Conservation (phyloP, 2,888 invertebrate species). For the Ethmia dodecea region DNA sequence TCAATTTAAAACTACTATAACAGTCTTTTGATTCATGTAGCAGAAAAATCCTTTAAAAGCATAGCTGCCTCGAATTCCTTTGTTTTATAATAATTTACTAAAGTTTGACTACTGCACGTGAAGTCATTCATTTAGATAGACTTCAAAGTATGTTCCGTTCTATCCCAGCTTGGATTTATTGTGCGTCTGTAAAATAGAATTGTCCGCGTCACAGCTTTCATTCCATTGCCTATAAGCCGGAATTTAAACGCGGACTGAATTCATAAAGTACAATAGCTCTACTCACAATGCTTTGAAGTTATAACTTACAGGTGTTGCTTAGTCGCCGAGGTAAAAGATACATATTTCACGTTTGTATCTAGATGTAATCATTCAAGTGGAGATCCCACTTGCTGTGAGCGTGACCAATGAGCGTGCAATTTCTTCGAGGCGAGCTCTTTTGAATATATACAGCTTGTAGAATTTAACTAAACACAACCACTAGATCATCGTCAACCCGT, state of each 20-base stretch:
- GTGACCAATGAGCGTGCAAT: too few species aligned
- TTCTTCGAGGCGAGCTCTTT: too few species aligned
- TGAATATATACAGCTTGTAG: too few species aligned
- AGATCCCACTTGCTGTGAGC: slow-evolving; percentile 8
- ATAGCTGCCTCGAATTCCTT: too few species aligned
- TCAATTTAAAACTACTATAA: too few species aligned
- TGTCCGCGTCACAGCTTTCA: background rate
- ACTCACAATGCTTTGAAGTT: slow-evolving; percentile 14
- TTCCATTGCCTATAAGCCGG: slow-evolving; percentile 2
- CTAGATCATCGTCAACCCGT: too few species aligned
- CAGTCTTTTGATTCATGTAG: too few species aligned
- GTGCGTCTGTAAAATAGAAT: slow-evolving; percentile 1
- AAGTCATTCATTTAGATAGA: too few species aligned
- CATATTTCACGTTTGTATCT: slow-evolving; percentile 20
- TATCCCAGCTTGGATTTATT: background rate
- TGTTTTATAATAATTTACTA: too few species aligned
- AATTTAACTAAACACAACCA: too few species aligned
- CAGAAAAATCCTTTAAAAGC: too few species aligned
- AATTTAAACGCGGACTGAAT: slow-evolving; percentile 5
- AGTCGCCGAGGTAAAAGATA: slow-evolving; percentile 18
- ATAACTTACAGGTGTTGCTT: slow-evolving; percentile 17
- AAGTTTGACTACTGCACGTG: too few species aligned
- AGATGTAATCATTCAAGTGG: slow-evolving; percentile 24
- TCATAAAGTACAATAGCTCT: slow-evolving; percentile 1
- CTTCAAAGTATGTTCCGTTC: background rate